A percentile compares a stretch with the other conserved stretches of the same genome.
Conservation (phyloP, 2,888 invertebrate species). For the Liposcelis brunnea region DNA sequence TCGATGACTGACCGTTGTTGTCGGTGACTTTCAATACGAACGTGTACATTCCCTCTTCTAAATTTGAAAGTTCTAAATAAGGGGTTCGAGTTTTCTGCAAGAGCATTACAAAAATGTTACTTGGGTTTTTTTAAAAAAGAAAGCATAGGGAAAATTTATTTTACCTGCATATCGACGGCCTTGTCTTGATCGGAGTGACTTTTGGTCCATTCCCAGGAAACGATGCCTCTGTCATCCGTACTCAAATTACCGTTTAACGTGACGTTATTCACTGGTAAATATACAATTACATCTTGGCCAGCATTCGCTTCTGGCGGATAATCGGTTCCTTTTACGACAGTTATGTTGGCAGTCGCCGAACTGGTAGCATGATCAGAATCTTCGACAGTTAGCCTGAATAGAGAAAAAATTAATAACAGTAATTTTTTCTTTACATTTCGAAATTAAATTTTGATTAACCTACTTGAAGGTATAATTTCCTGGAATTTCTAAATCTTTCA, state of each 20-base stretch:
- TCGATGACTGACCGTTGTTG: conserved; percentile 70
- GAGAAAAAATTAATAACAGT: not conserved
- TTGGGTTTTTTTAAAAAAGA: too few relatives aligned
- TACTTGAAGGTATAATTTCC: conserved; percentile 77
- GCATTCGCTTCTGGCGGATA: conserved; percentile 94
- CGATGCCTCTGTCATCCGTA: conserved; percentile 84
- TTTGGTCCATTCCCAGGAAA: conserved; percentile 92
- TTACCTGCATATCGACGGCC: conserved; percentile 75
- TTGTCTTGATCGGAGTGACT: conserved; percentile 71
- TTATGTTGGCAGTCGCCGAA: conserved; percentile 72
- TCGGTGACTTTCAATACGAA: conserved; percentile 87
- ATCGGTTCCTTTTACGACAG: conserved; percentile 77
- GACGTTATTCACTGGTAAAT: conserved; percentile 72
- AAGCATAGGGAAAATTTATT: too few relatives aligned
- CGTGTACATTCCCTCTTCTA: conserved; percentile 87
- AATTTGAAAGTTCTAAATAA: conserved; percentile 69
- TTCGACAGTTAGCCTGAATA: conserved; percentile 58
- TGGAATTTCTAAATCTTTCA: conserved; percentile 66
- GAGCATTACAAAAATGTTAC: not conserved
- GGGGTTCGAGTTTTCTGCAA: conserved; percentile 72
- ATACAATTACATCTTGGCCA: conserved; percentile 74
- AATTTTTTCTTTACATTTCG: not conserved
- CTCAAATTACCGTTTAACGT: conserved; percentile 80
- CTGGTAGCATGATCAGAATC: conserved; percentile 79
- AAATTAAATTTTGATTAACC: conserved; percentile 13